Base-by-base conservation (phyloP, 2,888 invertebrate species). In the Drosophila infuscata region DNA sequence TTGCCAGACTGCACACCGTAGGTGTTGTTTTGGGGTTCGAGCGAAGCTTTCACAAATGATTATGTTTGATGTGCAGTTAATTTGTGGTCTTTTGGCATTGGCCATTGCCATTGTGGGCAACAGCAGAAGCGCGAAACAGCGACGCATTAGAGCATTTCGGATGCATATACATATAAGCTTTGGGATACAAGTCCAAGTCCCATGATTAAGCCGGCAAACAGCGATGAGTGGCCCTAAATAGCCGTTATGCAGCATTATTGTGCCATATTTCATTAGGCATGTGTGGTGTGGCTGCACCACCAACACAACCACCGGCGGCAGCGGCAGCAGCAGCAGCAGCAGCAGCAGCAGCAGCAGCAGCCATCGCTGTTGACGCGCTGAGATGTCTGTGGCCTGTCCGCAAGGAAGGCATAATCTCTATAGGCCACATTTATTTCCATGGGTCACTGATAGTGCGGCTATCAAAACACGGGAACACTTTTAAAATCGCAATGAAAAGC, bases 1-100 rank as follows among this genome's bases (percentile, higher is more conserved):
- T 88, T 88, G 82, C 81, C 88, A 82, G 75, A 80, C 76, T 74
- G 74, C 66, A 70, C 69, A 69, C 74, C 51, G 79, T 81, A 81
- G 83, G 79, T 82, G 81, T 74, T 81, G 75, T 62, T 61, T 74
- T 70, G 29, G 56, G 77, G 74, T 60, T 65, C 74, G 70, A 69
- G 71, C 73, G 64, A 57, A 82, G 83, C 89, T 91, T 91, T 92
- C 91, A 92, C 88, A 92, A 92, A 89, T 91, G 91, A 91, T 92
- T 92, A 92, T 91, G 87, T 89, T 91, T 92, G 92, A 92, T 91
- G 90, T 87, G 85, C 77, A 91, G 89, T 91, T 92, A 92, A 92
- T 92, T 92, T 91, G 90, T 81, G 83, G 82, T 79, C 72, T 66
- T 38, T 48, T 60, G 69, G 57, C 73, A 61, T 58, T 82, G 74